Evolutionary conservation across 2,113 vertebrate genomes (phyloP), one percentile per base, ranked within the genome.

Genomic region (Sterrhoptilus dennistouni): DNA sequence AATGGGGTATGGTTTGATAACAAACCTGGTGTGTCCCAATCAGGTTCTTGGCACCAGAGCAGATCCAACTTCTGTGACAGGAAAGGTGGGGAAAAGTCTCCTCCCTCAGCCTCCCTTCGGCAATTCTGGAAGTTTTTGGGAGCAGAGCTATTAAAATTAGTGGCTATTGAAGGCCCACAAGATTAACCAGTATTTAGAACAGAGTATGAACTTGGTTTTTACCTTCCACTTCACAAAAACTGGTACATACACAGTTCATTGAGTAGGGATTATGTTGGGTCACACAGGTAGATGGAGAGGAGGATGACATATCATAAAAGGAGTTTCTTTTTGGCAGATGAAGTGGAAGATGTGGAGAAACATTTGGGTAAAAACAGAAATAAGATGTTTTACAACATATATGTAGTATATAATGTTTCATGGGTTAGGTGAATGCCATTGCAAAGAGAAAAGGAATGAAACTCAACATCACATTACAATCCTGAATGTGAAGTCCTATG

Each of bases 311-410:
- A 7, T 18, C 28, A 9, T 2, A 33, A 42, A 36, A 70, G 10
- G 12, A 33, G 4, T 33, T 49, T 42, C 1, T 44, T 35, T 72
- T 42, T 66, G 44, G 7, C 6, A 25, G 47, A 24, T 40, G 9
- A 3, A 40, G 17, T 0, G 1, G 19, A 81, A 36, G 6, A 63
- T 52, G 2, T 3, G 2, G 7, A 12, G 11, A 1, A 25, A 42
- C 21, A 17, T 3, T 57, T 56, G n/a, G n/a, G 9, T 31, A n/a
- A 78, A 77, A 50, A 2, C 0, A 5, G n/a, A 60, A 70, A 56
- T 20, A 56, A 70, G 18, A 40, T 28, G 6, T 5, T 66, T 70
- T 75, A 59, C 14, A 64, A 13, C 47, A 24, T 47, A 47, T 47
- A 47, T 22, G 45, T 47, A 22, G 45, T 24, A 24, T 13, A 22